Conservation (phyloP, 1,140 invertebrate species). For the Drosophila yakuba region DNA sequence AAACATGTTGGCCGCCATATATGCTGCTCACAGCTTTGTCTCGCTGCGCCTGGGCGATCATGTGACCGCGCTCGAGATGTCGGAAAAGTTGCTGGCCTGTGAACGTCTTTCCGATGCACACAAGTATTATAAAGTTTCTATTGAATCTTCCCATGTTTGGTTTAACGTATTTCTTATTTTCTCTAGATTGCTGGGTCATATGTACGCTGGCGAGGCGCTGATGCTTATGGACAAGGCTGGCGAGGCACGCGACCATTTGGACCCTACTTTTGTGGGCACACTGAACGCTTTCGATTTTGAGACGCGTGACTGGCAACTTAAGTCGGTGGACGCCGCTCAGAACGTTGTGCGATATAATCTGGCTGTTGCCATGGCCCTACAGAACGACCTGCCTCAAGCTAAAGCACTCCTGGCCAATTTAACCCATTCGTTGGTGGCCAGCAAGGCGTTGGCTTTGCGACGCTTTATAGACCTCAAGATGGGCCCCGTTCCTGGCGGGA, state of each 20-base stretch:
- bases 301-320: slow-evolving; percentile 89
- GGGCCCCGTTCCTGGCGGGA: slow-evolving; percentile 12
- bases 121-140: slow-evolving; percentile 42
- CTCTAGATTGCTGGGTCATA: slow-evolving; percentile 91
- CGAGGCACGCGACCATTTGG: slow-evolving; percentile 94
- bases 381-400: slow-evolving; percentile 91
- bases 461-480: slow-evolving; percentile 88
- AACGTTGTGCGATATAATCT: slow-evolving; percentile 92
- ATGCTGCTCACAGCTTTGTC: slow-evolving; percentile 93
- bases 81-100: slow-evolving; percentile 82
- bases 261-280: slow-evolving; percentile 90
- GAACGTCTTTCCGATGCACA: slow-evolving; percentile 80
- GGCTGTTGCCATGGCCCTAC: slow-evolving; percentile 90
- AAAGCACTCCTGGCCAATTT: slow-evolving; percentile 88
- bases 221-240: slow-evolving; percentile 92
- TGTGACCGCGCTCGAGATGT: slow-evolving; percentile 91
- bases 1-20: slow-evolving; percentile 89
- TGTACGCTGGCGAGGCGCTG: slow-evolving; percentile 96
- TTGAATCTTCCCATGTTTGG: background rate
- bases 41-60: slow-evolving; percentile 94
- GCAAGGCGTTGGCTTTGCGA: slow-evolving; percentile 90
- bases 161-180: background rate
- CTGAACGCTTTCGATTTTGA: slow-evolving; percentile 79
- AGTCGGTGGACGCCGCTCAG: slow-evolving; percentile 88
- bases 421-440: slow-evolving; percentile 86